Base-by-base conservation (phyloP, 2,888 invertebrate species). In the Oeneis ivallda region DNA sequence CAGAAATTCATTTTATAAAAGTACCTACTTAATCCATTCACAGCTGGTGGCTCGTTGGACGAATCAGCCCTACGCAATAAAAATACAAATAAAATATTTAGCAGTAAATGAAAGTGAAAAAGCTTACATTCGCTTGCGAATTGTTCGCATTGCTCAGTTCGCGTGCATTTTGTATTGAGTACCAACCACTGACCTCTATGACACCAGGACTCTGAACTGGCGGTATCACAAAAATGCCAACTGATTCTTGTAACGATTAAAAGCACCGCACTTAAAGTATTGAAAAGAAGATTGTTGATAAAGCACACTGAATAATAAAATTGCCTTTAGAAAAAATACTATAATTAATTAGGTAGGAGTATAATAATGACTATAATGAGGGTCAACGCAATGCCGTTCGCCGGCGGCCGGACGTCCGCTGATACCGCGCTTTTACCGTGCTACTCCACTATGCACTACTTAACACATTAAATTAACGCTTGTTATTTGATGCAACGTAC, bases 31-130 rank as follows among this genome's bases (percentile, higher is more conserved):
- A 93, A 87, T 66, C 93, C 92, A 73, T 92, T 89, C 57, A 84
- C 85, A 59, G 75, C 84, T n/a, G 91, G 86, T 34, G 85, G 79
- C 73, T 92, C 92, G 78, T 91, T 90, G 70, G 93, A 89, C 32
- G 93, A 93, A 81, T 93, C 93, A 72, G 93, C 93, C 92, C 92
- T 92, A 84, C 74, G 82, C 74, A 80, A 74, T 74, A 81, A 81
- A 75, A 80, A 79, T 77, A 83, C 78, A 81, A 81, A 84, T 83
- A 85, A 84, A 84, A 5, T 26, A n/a, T 26, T 5, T 26, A 26
- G 26, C 26, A 80, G 76, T 74, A 70, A 74, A 71, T 70, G 68
- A 50, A 69, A 67, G 57, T 72, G 73, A 73, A 71, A n/a, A 67
- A 64, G 56, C 26, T 62, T 15, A 17, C 50, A 56, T 39, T 62